Percentiles rank a stretch among this genome's conserved stretches.
These are phyloP conservation scores for Macrotis lagotis DNA, from an alignment of 2,113 vertebrate genomes.

Conservation along the genomic window DNA sequence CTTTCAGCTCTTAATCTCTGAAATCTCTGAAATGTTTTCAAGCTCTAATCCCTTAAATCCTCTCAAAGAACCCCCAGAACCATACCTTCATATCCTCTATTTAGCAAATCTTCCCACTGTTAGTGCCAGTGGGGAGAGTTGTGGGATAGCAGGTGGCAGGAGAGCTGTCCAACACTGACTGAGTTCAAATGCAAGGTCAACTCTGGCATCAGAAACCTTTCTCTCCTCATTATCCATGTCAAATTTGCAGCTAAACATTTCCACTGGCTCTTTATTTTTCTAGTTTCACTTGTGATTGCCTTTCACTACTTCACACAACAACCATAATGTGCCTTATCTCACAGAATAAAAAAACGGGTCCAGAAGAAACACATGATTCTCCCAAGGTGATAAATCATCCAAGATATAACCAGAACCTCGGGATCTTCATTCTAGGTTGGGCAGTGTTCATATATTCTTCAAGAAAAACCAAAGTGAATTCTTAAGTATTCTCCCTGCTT, in stretches of 20 bases:
- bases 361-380: neutral
- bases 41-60: neutral
- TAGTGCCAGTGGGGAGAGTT: neutral
- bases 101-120: neutral
- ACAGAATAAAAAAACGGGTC: neutral
- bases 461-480: neutral
- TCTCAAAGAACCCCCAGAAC: neutral
- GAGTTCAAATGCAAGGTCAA: neutral
- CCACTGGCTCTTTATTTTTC: neutral
- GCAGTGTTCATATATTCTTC: neutral
- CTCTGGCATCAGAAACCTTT: neutral
- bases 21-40: neutral
- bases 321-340: neutral
- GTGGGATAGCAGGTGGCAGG: neutral
- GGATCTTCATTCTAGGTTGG: neutral
- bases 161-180: neutral
- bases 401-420: neutral
- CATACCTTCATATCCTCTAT: neutral
- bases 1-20: neutral
- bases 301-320: neutral
- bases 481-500: neutral
- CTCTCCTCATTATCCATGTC: neutral
- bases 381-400: neutral
- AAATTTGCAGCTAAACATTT: neutral
- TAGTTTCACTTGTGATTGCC: neutral